Evolutionary conservation across 2,888 invertebrate species (phyloP).

Genomic region (Alloscopus bannaensis): DNA sequence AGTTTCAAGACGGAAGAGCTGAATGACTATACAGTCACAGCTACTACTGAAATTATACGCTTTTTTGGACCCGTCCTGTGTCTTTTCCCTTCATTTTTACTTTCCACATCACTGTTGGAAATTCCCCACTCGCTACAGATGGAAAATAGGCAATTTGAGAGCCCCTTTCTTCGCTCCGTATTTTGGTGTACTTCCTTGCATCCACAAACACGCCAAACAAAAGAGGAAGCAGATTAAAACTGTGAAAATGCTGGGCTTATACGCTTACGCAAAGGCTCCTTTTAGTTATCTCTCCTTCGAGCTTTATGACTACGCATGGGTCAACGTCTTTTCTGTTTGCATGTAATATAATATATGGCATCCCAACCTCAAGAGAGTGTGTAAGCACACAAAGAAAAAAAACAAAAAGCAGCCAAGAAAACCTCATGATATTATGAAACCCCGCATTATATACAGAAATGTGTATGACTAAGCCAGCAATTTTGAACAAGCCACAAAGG

Average conservation of each 20-base stretch:
- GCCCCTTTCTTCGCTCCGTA: too few species aligned
- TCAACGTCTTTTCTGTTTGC: background rate
- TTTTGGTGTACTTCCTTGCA: conserved; percentile 13
- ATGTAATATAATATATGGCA: too few species aligned
- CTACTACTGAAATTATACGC: conserved; percentile 12
- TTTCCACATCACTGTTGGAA: background rate
- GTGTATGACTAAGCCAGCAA: too few species aligned
- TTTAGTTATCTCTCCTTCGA: conserved; percentile 11
- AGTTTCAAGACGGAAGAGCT: background rate
- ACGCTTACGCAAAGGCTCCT: background rate
- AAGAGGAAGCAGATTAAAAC: too few species aligned
- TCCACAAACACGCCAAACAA: conserved; percentile 8
- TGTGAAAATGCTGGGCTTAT: too few species aligned
- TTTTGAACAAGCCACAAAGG: conserved; percentile 47
- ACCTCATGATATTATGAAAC: too few species aligned
- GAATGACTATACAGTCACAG: background rate
- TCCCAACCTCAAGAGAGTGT: too few species aligned
- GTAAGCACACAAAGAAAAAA: too few species aligned
- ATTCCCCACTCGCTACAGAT: background rate
- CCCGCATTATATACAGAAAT: too few species aligned
- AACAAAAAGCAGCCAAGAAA: too few species aligned
- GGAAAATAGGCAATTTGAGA: conserved; percentile 22
- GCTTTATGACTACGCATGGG: conserved; percentile 14
- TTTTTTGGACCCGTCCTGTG: background rate
- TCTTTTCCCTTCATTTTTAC: conserved; percentile 17